Evolutionary conservation across 1,140 invertebrate genomes (phyloP), one percentile per base, ranked within the genome.

Genomic region (Calliphora vicina): DNA sequence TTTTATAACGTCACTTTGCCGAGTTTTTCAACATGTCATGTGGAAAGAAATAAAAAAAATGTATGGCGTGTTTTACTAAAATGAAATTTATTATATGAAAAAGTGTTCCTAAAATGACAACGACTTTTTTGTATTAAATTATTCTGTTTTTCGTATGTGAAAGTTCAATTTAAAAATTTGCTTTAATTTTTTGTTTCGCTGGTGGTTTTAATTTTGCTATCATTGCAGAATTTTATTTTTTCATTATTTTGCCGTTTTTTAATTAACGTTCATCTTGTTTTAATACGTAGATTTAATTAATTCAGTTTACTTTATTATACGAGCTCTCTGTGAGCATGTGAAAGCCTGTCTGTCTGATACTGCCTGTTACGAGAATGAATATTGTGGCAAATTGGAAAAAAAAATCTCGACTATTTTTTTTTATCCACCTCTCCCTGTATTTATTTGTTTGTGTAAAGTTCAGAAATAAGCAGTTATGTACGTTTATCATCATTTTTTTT

Each of bases 221-320:
- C 45, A 57, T 57, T 57, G 50, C 50, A 57, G 50, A 57, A 45
- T 57, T 5, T 1, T 57, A 13, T 57, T n/a, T 57, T 57, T 57
- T 15, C 15, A 57, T 57, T 57, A 57, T 57, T n/a, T 57, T 57
- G 50, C 50, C 50, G 50, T 57, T 57, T 57, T 57, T 57, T 57
- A 57, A 57, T 57, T 57, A 57, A 57, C 50, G 50, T 57, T 57
- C 50, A 57, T 57, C 50, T 57, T 57, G 50, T 57, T 57, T 57
- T 57, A 57, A 57, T 57, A 57, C 50, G 50, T 57, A n/a, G n/a
- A 17, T 57, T 57, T 57, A 57, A 57, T 57, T 57, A 57, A 57
- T 57, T 57, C 50, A 57, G 50, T 57, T 57, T 17, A 57, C 50
- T 57, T 57, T 57, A 57, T 57, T 57, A 57, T 57, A n/a, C n/a